Percentiles rank a stretch among this genome's conserved stretches.
phyloP scores from a whole-genome alignment of 2,113 vertebrate genomes.

The Gallinago paraguaiae region DNA sequence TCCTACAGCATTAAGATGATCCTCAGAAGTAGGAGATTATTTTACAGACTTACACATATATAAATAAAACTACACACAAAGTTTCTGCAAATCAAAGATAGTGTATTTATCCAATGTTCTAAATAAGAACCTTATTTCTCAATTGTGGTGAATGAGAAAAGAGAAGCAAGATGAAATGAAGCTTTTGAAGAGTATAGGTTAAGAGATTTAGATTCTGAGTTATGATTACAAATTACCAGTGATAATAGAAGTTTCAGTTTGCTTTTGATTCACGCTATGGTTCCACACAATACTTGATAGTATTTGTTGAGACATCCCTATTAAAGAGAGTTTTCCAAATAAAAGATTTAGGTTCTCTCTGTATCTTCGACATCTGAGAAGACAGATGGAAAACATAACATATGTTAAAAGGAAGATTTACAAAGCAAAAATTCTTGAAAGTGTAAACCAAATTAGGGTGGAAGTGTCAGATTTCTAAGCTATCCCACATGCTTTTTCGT shows the following conservation, averaged over 20 bases:
- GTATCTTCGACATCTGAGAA: slow-evolving; percentile 43
- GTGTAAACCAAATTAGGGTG: slow-evolving; percentile 49
- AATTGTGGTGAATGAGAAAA: neutral
- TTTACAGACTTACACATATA: neutral
- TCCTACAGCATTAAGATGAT: neutral
- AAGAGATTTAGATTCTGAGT: neutral
- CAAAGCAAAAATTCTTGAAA: slow-evolving; percentile 62
- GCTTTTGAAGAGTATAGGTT: neutral
- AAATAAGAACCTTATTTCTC: neutral
- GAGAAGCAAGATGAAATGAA: neutral
- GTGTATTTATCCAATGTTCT: neutral
- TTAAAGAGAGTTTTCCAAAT: slow-evolving; percentile 15
- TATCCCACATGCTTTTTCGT: slow-evolving; percentile 22
- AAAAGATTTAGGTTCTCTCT: neutral
- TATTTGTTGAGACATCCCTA: neutral
- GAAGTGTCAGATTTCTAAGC: slow-evolving; percentile 47
- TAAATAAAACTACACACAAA: neutral
- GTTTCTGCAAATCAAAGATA: neutral
- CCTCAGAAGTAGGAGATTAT: neutral
- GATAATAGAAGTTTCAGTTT: neutral
- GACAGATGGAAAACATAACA: slow-evolving; percentile 64
- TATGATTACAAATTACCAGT: neutral
- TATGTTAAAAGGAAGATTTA: slow-evolving; percentile 58
- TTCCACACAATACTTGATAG: neutral
- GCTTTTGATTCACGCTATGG: neutral